A percentile compares a stretch with the other conserved stretches of the same genome.
Conservation (phyloP, 1,140 invertebrate genomes). For the Mactra quadrangularis region DNA sequence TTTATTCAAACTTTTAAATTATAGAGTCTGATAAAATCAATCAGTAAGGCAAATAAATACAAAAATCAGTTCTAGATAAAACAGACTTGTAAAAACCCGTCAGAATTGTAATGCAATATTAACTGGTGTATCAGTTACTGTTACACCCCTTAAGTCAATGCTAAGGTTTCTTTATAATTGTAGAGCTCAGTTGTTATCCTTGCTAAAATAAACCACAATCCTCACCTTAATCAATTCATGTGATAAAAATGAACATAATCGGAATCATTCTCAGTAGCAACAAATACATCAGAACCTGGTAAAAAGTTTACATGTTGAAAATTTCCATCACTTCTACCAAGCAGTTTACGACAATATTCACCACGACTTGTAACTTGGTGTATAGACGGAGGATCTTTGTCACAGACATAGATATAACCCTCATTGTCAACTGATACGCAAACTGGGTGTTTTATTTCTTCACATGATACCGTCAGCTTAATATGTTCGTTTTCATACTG, state of each 20-base stretch:
- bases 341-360: constrained; percentile 30
- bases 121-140: too few species aligned
- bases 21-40: too few species aligned
- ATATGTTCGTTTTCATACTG: constrained; percentile 7
- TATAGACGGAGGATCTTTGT: constrained; percentile 27
- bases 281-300: constrained; percentile 4
- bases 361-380: constrained; percentile 26
- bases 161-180: too few species aligned
- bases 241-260: constrained; percentile 21
- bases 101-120: too few species aligned
- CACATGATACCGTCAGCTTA: constrained; percentile 20
- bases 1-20: too few species aligned
- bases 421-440: constrained; percentile 7
- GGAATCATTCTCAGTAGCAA: constrained; percentile 32
- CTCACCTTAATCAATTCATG: constrained; percentile 32
- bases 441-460: constrained; percentile 36
- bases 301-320: constrained; percentile 52
- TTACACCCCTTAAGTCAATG: too few species aligned
- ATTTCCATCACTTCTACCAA: constrained; percentile 34
- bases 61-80: too few species aligned
- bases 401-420: constrained; percentile 52
- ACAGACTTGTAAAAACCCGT: too few species aligned
- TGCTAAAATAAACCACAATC: too few species aligned
- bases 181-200: too few species aligned
- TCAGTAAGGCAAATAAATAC: too few species aligned